Conservation (phyloP, 1,140 invertebrate genomes). For the Orchesella cincta region DNA sequence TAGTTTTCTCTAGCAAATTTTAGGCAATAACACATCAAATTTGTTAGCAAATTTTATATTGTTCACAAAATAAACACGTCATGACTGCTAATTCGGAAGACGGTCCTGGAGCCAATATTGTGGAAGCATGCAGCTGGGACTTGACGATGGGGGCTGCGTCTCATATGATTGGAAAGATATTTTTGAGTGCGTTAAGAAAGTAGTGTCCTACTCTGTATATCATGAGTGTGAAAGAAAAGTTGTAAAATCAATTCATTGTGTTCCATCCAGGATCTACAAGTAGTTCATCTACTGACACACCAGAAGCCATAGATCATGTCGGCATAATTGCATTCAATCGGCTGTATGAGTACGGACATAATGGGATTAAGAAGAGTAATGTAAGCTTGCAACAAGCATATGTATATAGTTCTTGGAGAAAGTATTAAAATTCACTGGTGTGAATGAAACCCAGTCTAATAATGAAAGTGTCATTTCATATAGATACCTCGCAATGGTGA, state of each 20-base stretch:
- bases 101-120: conserved; percentile 18
- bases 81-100: no score
- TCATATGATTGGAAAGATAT: conserved; percentile 34
- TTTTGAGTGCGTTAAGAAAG: conserved; percentile 35
- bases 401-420: neutral
- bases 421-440: neutral
- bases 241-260: neutral
- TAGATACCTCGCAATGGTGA: conserved; percentile 24
- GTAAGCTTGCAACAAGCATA: conserved; percentile 18
- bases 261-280: conserved; percentile 32
- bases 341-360: conserved; percentile 47
- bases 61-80: no score
- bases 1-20: no score
- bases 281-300: conserved; percentile 25
- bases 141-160: conserved; percentile 40
- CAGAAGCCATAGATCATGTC: conserved; percentile 48
- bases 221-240: neutral
- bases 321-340: conserved; percentile 44
- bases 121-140: conserved; percentile 46
- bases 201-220: neutral
- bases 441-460: no score
- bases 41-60: neutral
- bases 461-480: neutral
- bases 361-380: conserved; percentile 39
- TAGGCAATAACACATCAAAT: no score